Evolutionary conservation across 2,113 vertebrate genomes (phyloP), one percentile per base, ranked within the genome.

Genomic region (Cavia aperea): DNA sequence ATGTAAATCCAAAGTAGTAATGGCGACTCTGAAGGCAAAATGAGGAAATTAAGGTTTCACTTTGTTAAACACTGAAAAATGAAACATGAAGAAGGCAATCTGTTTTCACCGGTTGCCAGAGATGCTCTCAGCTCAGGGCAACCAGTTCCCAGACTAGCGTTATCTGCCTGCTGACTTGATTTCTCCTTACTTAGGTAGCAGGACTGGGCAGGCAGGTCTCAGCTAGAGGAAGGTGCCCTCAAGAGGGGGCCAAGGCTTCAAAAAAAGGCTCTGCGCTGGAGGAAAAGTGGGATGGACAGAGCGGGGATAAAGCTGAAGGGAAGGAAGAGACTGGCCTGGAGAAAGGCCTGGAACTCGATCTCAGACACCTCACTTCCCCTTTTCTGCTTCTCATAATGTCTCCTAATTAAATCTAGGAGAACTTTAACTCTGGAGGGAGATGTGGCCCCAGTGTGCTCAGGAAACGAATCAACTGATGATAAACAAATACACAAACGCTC

Each of bases 61-160:
- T 81, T 33, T 51, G n/a, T 72, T 51, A 29, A 78, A 58, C 36
- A 60, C 11, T 36, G 60, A 81, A 66, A 49, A 36, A 54, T 0
- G 31, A 51, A 65, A 21, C 10, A 12, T 0, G 12, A 15, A 39
- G 91, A 56, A 19, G 51, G 24, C 19, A 49, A n/a, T 1, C 24
- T 13, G 24, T 43, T 29, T 46, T 24, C 39, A 1, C 4, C 5
- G 12, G 18, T 5, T 0, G 2, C 18, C 46, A 8, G 21, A 18
- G 23, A 31, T 4, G 51, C 39, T 16, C 19, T 18, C 0, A 1
- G 54, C 19, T 49, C 0, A 1, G 15, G 46, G 73, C 26, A 21
- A 11, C 78, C 68, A 26, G 84, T 18, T 11, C 33, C 24, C 4
- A 0, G 1, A 31, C 78, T 36, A 3, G 0, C 21, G 36, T 2